These are phyloP conservation scores for Pseudochromis fuscus DNA, from an alignment of 2,797 vertebrate species.

Conservation along the genomic window DNA sequence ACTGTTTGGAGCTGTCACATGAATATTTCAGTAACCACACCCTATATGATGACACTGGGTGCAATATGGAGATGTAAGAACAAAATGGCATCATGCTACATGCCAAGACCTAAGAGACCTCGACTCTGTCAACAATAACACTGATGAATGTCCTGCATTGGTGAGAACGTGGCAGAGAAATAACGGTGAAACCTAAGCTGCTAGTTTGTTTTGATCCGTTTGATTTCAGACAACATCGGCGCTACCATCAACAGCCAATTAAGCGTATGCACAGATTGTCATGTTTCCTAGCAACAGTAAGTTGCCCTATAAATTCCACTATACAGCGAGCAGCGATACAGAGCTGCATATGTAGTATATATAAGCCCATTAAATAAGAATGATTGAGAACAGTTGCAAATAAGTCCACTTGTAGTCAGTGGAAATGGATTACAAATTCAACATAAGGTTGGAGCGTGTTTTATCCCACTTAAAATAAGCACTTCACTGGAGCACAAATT, in stretches of 20 bases:
- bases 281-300: slow-evolving; percentile 48
- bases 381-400: slow-evolving; percentile 6
- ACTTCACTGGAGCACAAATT: slow-evolving; percentile 53
- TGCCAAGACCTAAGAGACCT: slow-evolving; percentile 12
- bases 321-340: background rate
- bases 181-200: background rate
- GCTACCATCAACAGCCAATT: slow-evolving; percentile 17
- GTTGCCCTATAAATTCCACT: background rate
- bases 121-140: slow-evolving; percentile 29
- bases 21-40: slow-evolving; percentile 60
- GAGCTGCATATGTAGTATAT: background rate
- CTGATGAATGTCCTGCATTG: background rate
- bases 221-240: slow-evolving; percentile 4
- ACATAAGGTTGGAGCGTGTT: slow-evolving; percentile 27
- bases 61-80: slow-evolving; percentile 55
- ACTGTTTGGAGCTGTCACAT: slow-evolving; percentile 57
- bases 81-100: slow-evolving; percentile 37
- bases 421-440: slow-evolving; percentile 44
- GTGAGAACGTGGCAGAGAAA: background rate
- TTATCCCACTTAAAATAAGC: slow-evolving; percentile 51
- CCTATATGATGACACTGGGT: slow-evolving; percentile 67
- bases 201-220: background rate
- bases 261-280: background rate
- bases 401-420: slow-evolving; percentile 21
- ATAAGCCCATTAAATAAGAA: background rate